Conservation (phyloP, 2,888 invertebrate genomes). For the Subacronicta megacephala region DNA sequence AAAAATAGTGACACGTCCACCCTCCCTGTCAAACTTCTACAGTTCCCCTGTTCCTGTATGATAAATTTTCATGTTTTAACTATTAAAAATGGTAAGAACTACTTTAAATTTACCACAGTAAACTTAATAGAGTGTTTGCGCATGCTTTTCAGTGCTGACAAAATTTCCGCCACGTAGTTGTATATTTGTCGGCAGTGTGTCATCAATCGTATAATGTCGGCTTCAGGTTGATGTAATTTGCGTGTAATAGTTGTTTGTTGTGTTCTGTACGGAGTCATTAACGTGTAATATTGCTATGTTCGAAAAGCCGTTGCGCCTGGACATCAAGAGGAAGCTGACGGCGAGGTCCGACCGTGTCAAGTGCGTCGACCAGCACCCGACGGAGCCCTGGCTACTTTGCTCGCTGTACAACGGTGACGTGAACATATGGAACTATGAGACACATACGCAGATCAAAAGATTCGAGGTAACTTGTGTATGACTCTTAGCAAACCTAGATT, state of each 20-base stretch:
- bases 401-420: slow-evolving; percentile 99
- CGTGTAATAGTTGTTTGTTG: slow-evolving; percentile 57
- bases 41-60: slow-evolving; percentile 71
- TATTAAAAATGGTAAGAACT: slow-evolving; percentile 82
- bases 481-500: background rate
- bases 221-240: slow-evolving; percentile 66
- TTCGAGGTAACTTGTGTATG: slow-evolving; percentile 91
- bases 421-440: slow-evolving; percentile 99
- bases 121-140: slow-evolving; percentile 33
- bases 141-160: slow-evolving; percentile 18
- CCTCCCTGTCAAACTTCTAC: slow-evolving; percentile 81
- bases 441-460: slow-evolving; percentile 95
- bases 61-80: slow-evolving; percentile 84
- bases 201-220: slow-evolving; percentile 76
- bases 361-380: slow-evolving; percentile 98
- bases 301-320: slow-evolving; percentile 96
- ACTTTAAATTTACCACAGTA: slow-evolving; percentile 50
- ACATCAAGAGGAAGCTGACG: slow-evolving; percentile 99
- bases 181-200: slow-evolving; percentile 68
- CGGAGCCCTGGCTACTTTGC: slow-evolving; percentile 99
- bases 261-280: slow-evolving; percentile 46
- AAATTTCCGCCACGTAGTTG: slow-evolving; percentile 68
- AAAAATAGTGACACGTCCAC: slow-evolving; percentile 84
- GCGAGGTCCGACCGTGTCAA: slow-evolving; percentile 99
- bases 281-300: slow-evolving; percentile 68